Conservation (phyloP, 2,888 invertebrate species). For the Sycophila texana region DNA sequence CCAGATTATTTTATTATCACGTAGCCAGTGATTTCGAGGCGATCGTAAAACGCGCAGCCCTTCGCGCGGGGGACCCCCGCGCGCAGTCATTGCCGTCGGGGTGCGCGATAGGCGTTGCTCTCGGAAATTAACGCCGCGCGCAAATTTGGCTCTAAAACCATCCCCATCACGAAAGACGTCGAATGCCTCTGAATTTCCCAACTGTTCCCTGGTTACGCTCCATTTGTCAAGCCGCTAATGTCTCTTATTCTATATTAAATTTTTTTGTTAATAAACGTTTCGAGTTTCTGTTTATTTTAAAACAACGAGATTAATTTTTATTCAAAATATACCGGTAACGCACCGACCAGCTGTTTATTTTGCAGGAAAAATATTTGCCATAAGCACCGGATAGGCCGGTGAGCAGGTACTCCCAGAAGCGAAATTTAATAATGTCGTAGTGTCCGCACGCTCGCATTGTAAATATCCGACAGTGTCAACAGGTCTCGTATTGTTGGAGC, state of each 20-base stretch:
- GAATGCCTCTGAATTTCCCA: no score
- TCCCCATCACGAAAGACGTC: no score
- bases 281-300: no score
- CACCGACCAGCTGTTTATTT: constrained; percentile 2
- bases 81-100: constrained; percentile 16
- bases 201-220: no score
- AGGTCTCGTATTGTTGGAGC: constrained; percentile 54
- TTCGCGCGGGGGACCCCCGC: constrained; percentile 15
- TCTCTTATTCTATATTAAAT: background rate
- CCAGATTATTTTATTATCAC: constrained; percentile 76
- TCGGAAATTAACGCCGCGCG: constrained; percentile 50
- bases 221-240: no score
- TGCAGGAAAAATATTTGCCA: constrained; percentile 32
- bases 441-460: constrained; percentile 47
- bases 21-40: constrained; percentile 72
- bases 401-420: background rate
- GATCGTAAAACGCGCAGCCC: constrained; percentile 66
- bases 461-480: constrained; percentile 55
- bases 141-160: constrained; percentile 25
- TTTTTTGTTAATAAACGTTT: background rate
- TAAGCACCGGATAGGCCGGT: constrained; percentile 2
- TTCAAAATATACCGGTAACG: background rate
- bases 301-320: constrained; percentile 31
- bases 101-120: constrained; percentile 23
- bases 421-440: constrained; percentile 51